Conservation (phyloP, 2,113 vertebrate species). For the Chauna torquata region DNA sequence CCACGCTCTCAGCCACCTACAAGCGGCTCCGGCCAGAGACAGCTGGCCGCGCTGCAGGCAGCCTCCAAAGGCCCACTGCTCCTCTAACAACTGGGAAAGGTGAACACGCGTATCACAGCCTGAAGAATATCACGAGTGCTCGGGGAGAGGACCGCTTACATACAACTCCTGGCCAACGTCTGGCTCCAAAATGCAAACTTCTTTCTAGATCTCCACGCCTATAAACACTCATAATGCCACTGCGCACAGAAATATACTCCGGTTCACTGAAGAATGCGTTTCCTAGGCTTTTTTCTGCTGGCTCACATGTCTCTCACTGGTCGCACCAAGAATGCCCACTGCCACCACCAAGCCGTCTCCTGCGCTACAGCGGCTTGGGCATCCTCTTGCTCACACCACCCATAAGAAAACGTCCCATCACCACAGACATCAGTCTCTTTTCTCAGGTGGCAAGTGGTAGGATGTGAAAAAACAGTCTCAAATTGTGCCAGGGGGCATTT, state of each 20-base stretch:
- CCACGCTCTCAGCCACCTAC: too few relatives aligned
- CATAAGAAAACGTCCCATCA: neutral
- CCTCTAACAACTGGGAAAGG: fast-evolving
- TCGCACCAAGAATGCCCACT: neutral
- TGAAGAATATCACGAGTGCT: neutral
- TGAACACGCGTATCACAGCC: neutral
- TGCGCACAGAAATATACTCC: fast-evolving
- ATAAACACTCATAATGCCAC: neutral
- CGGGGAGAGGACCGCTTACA: neutral
- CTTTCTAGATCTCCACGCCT: neutral
- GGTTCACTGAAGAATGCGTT: neutral
- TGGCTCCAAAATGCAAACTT: neutral
- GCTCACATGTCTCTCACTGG: neutral
- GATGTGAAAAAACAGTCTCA: too few relatives aligned
- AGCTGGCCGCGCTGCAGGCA: neutral
- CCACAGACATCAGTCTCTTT: neutral
- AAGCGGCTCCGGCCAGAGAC: too few relatives aligned
- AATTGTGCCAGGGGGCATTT: neutral
- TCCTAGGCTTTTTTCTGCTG: neutral
- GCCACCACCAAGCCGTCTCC: neutral
- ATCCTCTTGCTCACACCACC: neutral
- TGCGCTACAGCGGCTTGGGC: neutral
- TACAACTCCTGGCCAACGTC: neutral
- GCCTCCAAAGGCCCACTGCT: neutral
- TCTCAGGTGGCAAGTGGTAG: too few relatives aligned